A percentile compares a stretch with the other conserved stretches of the same genome.
Conservation (phyloP, 2,888 invertebrate species). For the Itoplectis maculator region DNA sequence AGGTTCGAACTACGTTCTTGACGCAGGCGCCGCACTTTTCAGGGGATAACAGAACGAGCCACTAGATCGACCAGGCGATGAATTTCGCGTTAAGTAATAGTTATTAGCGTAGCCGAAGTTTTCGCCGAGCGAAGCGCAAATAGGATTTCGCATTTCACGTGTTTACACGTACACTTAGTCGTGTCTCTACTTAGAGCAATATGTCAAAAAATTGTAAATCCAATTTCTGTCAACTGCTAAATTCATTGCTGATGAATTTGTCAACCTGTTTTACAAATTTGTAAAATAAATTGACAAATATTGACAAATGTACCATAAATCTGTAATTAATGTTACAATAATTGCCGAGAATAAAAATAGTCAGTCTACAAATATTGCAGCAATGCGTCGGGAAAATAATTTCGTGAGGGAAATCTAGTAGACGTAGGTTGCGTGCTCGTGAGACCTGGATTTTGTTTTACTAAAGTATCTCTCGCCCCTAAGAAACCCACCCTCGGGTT, state of each 20-base stretch:
- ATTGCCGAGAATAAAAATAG: background rate
- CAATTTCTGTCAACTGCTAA: too few species aligned
- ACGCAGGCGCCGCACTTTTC: constrained; percentile 14
- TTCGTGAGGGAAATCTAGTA: background rate
- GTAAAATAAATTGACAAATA: too few species aligned
- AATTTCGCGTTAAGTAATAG: background rate
- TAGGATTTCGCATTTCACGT: background rate
- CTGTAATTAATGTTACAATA: too few species aligned
- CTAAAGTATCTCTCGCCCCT: too few species aligned
- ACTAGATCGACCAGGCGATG: background rate
- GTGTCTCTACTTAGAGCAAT: background rate
- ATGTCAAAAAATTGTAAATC: too few species aligned
- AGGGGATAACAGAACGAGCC: background rate
- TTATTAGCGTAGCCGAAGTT: background rate
- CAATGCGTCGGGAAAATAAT: background rate
- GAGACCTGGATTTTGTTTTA: constrained; percentile 9
- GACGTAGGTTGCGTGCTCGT: background rate
- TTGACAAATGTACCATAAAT: too few species aligned
- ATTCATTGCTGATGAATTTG: too few species aligned
- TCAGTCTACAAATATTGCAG: background rate
- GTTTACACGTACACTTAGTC: background rate
- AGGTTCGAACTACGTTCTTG: background rate
- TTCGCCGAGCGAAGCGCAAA: background rate
- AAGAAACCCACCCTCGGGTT: background rate
- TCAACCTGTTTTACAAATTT: too few species aligned